These are phyloP conservation scores for Galeopterus variegatus DNA, from an alignment of 2,113 vertebrate genomes.

Conservation along the genomic window DNA sequence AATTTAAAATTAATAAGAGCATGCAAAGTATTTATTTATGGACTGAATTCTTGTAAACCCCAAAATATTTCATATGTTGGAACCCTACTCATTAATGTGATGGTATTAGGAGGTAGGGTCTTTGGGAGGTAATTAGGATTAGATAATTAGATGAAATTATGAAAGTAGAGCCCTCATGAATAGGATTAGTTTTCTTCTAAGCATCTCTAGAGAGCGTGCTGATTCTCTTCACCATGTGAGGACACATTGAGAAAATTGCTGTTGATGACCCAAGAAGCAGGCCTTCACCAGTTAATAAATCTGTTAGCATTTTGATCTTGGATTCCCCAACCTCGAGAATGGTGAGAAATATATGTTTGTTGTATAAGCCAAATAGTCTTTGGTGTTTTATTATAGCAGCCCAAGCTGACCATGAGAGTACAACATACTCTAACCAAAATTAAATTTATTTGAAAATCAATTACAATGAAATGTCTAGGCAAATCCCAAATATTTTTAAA, in stretches of 20 bases:
- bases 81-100: neutral
- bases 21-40: neutral
- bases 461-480: neutral
- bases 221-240: neutral
- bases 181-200: neutral
- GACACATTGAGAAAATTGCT: neutral
- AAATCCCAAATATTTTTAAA: neutral
- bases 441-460: neutral
- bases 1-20: neutral
- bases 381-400: neutral
- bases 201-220: neutral
- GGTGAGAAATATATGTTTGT: neutral
- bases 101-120: neutral
- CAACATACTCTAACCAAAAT: neutral
- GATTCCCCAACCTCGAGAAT: neutral
- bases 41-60: neutral
- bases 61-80: neutral
- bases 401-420: neutral
- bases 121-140: neutral
- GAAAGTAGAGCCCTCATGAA: too few species aligned
- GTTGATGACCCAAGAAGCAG: neutral
- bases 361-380: neutral
- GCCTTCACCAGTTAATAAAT: neutral
- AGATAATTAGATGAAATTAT: neutral
- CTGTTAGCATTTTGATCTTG: neutral